These are phyloP conservation scores for Hetaerina titia DNA, from an alignment of 2,888 invertebrate genomes.

Conservation along the genomic window DNA sequence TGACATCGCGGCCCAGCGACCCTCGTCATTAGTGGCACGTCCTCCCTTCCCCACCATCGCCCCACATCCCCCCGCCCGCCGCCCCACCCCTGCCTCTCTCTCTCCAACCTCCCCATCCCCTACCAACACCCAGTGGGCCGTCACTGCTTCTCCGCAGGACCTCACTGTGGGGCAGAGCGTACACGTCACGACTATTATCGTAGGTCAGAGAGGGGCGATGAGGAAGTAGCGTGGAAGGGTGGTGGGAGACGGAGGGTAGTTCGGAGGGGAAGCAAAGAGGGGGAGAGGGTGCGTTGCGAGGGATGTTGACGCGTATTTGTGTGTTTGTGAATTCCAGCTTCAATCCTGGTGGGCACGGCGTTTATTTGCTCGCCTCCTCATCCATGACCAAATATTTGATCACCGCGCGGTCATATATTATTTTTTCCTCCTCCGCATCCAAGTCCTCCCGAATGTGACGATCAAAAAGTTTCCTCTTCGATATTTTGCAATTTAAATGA, in stretches of 20 bases:
- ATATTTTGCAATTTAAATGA: neutral
- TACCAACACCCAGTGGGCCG: neutral
- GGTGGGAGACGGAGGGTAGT: neutral
- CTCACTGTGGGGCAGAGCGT: neutral
- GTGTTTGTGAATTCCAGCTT: neutral
- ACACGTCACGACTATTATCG: neutral
- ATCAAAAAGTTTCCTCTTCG: neutral
- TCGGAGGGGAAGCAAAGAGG: neutral
- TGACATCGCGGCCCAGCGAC: neutral
- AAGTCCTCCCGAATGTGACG: neutral
- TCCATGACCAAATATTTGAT: neutral
- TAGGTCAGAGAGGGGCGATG: neutral
- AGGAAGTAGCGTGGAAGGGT: neutral
- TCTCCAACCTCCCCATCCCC: neutral
- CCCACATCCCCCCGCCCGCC: neutral
- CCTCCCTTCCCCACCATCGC: neutral
- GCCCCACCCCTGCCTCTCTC: neutral
- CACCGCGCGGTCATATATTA: neutral
- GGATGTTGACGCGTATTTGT: neutral
- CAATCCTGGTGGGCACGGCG: neutral
- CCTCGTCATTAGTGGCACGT: conserved; percentile 8
- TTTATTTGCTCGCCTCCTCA: neutral
- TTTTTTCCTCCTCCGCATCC: neutral
- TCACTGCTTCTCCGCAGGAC: neutral
- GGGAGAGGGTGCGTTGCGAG: neutral